phyloP scores from a whole-genome alignment of 2,888 invertebrate species.

The Gastrophysa polygoni region DNA sequence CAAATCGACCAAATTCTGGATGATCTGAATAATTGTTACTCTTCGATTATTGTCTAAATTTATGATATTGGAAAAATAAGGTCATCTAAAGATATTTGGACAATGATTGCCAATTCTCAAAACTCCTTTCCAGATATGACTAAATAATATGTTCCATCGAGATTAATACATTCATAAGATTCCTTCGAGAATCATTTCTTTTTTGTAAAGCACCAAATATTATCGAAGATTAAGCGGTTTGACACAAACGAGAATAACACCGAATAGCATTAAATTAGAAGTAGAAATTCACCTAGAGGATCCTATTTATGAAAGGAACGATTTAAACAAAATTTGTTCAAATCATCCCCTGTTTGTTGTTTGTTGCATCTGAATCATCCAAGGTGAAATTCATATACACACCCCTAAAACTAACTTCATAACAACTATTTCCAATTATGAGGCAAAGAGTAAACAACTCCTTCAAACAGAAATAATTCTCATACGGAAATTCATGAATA shows the following conservation, averaged over 20 bases:
- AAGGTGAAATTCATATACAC: slow-evolving; percentile 21
- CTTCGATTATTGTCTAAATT: slow-evolving; percentile 39
- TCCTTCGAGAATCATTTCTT: slow-evolving; percentile 17
- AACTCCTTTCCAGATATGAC: slow-evolving; percentile 34
- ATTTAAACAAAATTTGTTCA: slow-evolving; percentile 8
- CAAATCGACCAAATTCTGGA: neutral
- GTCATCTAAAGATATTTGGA: neutral
- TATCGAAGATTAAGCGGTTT: slow-evolving; percentile 18
- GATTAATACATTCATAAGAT: slow-evolving; percentile 14
- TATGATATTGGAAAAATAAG: slow-evolving; percentile 1
- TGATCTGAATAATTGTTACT: slow-evolving; percentile 6
- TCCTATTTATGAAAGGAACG: too few species aligned
- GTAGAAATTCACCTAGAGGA: neutral
- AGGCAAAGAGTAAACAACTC: slow-evolving; percentile 20
- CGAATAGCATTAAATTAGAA: slow-evolving; percentile 6
- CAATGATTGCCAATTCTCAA: neutral
- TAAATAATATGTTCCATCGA: slow-evolving; percentile 37
- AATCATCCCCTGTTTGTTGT: neutral
- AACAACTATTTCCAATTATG: slow-evolving; percentile 21
- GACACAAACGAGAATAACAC: slow-evolving; percentile 14
- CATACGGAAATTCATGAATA: neutral
- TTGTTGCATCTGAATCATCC: slow-evolving; percentile 1
- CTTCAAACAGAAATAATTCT: slow-evolving; percentile 27
- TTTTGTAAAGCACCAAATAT: slow-evolving; percentile 34
- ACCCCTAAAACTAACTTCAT: slow-evolving; percentile 14